Evolutionary conservation across 2,888 invertebrate genomes (phyloP), one percentile per base, ranked within the genome.

Genomic region (Mellilla xanthometata): DNA sequence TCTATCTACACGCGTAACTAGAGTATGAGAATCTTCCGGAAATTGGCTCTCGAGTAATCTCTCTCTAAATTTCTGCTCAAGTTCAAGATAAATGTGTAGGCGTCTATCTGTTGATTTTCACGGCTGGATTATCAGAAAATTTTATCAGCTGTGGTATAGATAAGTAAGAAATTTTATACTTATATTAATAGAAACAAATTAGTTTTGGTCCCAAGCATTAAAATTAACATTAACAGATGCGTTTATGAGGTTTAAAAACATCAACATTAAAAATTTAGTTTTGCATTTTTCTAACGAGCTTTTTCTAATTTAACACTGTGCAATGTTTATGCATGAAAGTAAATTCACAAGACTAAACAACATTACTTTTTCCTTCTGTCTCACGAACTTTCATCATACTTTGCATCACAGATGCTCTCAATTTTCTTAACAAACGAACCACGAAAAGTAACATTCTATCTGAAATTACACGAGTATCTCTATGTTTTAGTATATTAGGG

Each of bases 401-500:
- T 53, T 68, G 63, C 62, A 72, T 68, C 65, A 64, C 76, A 77
- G 72, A 80, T 78, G 73, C 68, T 69, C 62, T 72, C 79, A 82
- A 85, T 83, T 78, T 82, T 81, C 79, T 75, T 72, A 74, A 57
- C 68, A 80, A 85, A 74, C 76, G 74, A 79, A 77, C 79, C 83
- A 79, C 61, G 65, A 80, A 76, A 83, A 80, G 81, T 78, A 78
- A 81, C 79, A 76, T 76, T 75, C 73, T 61, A 55, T 57, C 59
- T 35, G 52, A 64, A 62, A 44, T 52, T 64, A 71, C 65, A 58
- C 57, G 72, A 65, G 75, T 67, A 76, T 73, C 68, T 67, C 50
- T 71, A 71, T 76, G 81, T 81, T 76, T 81, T 75, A 82, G 82
- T 44, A 19, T 19, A 5, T 3, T 19, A 19, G 15, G 15, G 15